A percentile compares a stretch with the other conserved stretches of the same genome.
These are phyloP conservation scores for Silurus meridionalis DNA, from an alignment of 2,113 vertebrate species.

Conservation along the genomic window DNA sequence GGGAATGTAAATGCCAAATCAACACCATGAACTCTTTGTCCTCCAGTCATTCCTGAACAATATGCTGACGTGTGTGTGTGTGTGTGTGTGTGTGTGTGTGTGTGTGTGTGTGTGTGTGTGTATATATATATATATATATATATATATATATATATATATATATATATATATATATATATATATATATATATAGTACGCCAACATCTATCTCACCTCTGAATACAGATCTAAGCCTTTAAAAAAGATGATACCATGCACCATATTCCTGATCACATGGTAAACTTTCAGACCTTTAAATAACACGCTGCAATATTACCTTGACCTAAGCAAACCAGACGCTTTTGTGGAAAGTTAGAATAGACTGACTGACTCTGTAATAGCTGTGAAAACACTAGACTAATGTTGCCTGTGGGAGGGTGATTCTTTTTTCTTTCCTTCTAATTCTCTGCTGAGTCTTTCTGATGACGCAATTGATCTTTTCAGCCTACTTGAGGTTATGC, in stretches of 20 bases:
- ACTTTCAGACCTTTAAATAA: background rate
- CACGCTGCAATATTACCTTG: no score
- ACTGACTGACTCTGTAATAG: background rate
- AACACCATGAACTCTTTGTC: no score
- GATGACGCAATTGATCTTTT: background rate
- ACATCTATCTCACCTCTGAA: background rate
- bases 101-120: no score
- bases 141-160: no score
- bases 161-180: no score
- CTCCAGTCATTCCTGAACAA: no score
- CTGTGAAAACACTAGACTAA: background rate
- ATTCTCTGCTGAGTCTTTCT: background rate
- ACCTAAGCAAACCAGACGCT: background rate
- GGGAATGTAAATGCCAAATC: no score
- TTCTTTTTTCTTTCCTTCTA: background rate
- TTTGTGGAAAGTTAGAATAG: background rate
- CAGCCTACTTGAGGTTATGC: background rate
- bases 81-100: no score
- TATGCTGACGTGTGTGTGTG: no score
- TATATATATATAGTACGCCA: no score
- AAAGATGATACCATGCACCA: background rate
- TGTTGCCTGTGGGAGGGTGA: background rate
- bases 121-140: no score
- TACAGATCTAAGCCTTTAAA: background rate
- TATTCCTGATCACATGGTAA: background rate